Base-by-base conservation (phyloP, 1,140 invertebrate genomes). In the Apocrypta bakeri region DNA sequence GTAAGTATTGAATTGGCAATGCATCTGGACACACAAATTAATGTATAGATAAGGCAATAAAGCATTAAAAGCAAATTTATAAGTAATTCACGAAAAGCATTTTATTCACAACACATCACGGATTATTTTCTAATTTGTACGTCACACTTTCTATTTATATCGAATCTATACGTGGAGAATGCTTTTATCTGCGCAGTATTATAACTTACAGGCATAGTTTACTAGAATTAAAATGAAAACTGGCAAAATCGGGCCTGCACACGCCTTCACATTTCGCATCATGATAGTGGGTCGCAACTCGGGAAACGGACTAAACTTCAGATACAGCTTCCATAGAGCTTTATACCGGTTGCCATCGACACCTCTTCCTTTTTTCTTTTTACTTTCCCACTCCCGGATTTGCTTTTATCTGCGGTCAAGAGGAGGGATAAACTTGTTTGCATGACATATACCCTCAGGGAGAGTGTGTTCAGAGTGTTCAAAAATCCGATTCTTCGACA, bases 1-100 rank as follows among this genome's bases (percentile, higher is more conserved):
- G 94, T 76, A 96, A 90, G 85, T 93, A 92, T 91, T 96, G 95
- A 33, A 89, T 84, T 27, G 91, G 90, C 76, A 86, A 84, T 42
- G 88, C 86, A 89, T 87, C 90, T 92, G 61, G 7, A 85, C 27
- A 82, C 85, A 81, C 82, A 88, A 86, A 11, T 21, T 21, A 56
- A 56, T 56, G 21, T n/a, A 21, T 56, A 21, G 17, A 56, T n/a
- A n/a, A n/a, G n/a, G n/a, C 48, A 56, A n/a, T 21, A 6, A 56
- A 56, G 21, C 17, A 21, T 21, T 21, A n/a, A 56, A 21, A 56
- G 21, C 14, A 7, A n/a, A 56, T 56, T 21, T 21, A 21, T n/a
- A 1, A 12, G 7, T 42, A 42, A 17, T 56, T 21, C n/a, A 7
- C 17, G 0, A 56, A 56, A 56, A 56, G n/a, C 2, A 1, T 48